Percentiles rank a stretch among this genome's conserved stretches.
These are phyloP conservation scores for Macquaria ambigua DNA, from an alignment of 2,113 vertebrate genomes.

Conservation along the genomic window DNA sequence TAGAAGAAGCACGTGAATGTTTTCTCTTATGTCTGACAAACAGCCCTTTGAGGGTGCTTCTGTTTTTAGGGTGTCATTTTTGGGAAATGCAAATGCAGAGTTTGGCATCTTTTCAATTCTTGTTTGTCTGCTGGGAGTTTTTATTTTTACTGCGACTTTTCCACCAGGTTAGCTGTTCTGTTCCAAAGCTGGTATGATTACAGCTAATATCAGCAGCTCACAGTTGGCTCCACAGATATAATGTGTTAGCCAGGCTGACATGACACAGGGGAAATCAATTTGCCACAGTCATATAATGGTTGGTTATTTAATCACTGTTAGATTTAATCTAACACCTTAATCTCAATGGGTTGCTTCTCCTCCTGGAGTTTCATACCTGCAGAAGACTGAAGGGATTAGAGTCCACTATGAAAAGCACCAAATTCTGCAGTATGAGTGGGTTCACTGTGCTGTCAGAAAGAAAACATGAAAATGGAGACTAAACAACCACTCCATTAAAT, in stretches of 20 bases:
- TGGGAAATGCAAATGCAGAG: not conserved
- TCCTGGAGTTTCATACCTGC: constrained; percentile 59
- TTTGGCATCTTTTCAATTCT: not conserved
- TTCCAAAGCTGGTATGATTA: constrained; percentile 26
- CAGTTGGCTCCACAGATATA: constrained; percentile 51
- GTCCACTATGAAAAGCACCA: constrained; percentile 30
- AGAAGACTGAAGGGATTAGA: constrained; percentile 55
- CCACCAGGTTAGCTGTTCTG: constrained; percentile 7
- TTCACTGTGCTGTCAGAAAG: constrained; percentile 56
- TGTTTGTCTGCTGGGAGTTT: not conserved
- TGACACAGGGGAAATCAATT: constrained; percentile 79
- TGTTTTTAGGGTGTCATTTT: constrained; percentile 5
- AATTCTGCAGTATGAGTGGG: constrained; percentile 24
- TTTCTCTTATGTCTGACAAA: constrained; percentile 8
- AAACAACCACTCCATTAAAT: constrained; percentile 53
- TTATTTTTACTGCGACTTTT: constrained; percentile 16
- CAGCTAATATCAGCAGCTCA: constrained; percentile 54
- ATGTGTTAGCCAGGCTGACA: constrained; percentile 63
- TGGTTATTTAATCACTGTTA: constrained; percentile 78
- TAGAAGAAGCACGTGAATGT: not conserved
- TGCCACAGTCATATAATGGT: constrained; percentile 75
- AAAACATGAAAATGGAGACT: constrained; percentile 50
- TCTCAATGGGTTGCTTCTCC: constrained; percentile 56
- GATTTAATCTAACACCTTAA: constrained; percentile 76
- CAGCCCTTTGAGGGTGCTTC: not conserved